Base-by-base conservation (phyloP, 2,113 vertebrate genomes). In the Onychostoma macrolepis region DNA sequence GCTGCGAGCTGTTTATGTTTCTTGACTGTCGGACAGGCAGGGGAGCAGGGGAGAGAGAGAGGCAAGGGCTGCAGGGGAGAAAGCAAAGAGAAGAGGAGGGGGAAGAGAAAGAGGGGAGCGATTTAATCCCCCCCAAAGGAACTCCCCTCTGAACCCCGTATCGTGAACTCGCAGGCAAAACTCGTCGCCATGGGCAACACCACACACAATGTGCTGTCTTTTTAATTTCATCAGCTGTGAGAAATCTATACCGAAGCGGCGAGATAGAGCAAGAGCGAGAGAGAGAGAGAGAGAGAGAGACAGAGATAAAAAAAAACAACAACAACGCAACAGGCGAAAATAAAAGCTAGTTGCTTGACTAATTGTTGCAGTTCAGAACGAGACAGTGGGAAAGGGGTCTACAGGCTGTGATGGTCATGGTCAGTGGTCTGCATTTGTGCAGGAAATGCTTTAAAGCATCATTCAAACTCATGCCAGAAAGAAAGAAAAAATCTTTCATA, bases 91-190 rank as follows among this genome's bases (percentile, higher is more conserved):
- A 65, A 65, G 92, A 91, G 91, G 89, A 91, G 92, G 91, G 74
- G 91, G 92, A 91, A 92, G 91, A 93, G 90, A 93, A 80, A 85
- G 72, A 88, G 83, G 92, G 91, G 93, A 95, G 93, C 93, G 94
- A 95, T 95, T 95, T 95, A 95, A 95, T 95, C 94, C 93, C 91
- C 94, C 95, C 94, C 94, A 95, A 93, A 95, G 95, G 95, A 95
- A 94, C 94, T 95, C 94, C 93, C 94, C 94, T 95, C 93, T 95
- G 94, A 94, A 95, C 94, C 94, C 86, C 93, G 90, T 94, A 94
- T 94, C 93, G 88, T 94, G 94, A 95, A 95, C 94, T 94, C 89
- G 92, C 93, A 95, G 94, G 94, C 93, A 94, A 95, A 95, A 94
- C 92, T 89, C 43, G 89, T 92, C 92, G 95, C 94, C 93, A 90